Evolutionary conservation across 53 echinoderm and acorn worm genomes (phyloP).

Genomic region (Crossaster papposus): DNA sequence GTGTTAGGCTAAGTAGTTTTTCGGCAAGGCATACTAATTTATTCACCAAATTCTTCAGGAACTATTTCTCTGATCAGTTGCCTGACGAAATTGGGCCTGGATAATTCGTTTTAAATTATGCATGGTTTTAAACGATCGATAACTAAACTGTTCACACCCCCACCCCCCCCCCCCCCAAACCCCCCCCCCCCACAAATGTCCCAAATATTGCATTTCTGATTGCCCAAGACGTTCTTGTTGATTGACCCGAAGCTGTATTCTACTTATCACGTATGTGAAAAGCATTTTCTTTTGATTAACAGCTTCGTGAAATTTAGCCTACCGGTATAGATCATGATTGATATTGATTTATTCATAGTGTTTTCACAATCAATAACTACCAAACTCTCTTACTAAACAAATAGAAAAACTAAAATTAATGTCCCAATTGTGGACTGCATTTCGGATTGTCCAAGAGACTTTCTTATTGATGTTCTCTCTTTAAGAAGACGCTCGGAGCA

Average conservation of each 20-base stretch:
- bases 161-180: too few relatives aligned
- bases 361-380: neutral
- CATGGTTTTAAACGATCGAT: conserved; percentile 13
- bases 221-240: neutral
- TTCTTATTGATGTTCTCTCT: neutral
- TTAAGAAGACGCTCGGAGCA: conserved; percentile 12
- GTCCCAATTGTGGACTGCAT: conserved; percentile 30
- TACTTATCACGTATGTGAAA: too few relatives aligned
- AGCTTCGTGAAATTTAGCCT: too few relatives aligned
- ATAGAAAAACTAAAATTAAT: neutral
- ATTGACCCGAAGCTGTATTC: too few relatives aligned
- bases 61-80: neutral
- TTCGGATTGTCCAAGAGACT: conserved; percentile 18
- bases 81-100: neutral
- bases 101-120: conserved; percentile 18
- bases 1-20: too few relatives aligned
- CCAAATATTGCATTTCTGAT: neutral
- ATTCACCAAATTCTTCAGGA: too few relatives aligned
- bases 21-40: too few relatives aligned
- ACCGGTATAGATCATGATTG: neutral
- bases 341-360: neutral
- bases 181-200: too few relatives aligned
- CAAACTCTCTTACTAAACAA: neutral
- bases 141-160: conserved; percentile 5
- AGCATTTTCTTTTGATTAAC: too few relatives aligned